These are phyloP conservation scores for Philopotamus ludificatus DNA, from an alignment of 1,140 invertebrate genomes.

Conservation along the genomic window DNA sequence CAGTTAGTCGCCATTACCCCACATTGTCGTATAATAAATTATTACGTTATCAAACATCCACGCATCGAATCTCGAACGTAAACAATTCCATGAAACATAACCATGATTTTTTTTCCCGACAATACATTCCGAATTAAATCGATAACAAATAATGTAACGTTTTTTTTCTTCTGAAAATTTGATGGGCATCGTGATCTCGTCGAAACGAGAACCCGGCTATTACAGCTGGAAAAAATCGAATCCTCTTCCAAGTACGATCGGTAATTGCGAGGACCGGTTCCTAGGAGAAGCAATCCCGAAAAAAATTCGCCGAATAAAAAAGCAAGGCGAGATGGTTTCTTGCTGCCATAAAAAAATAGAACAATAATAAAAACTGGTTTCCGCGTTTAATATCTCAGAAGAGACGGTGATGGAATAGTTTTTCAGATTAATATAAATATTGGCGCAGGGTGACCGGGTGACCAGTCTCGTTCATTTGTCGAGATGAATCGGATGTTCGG, in stretches of 20 bases:
- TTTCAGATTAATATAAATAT: conserved; percentile 4
- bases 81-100: too few relatives aligned
- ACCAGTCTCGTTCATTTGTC: conserved; percentile 19
- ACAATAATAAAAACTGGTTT: conserved; percentile 36
- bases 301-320: neutral
- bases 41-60: too few relatives aligned
- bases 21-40: too few relatives aligned
- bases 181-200: too few relatives aligned
- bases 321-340: too few relatives aligned
- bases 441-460: neutral
- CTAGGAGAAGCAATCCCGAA: neutral
- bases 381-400: conserved; percentile 16
- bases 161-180: too few relatives aligned
- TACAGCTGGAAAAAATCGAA: conserved; percentile 1
- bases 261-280: conserved; percentile 34
- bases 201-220: too few relatives aligned
- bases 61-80: too few relatives aligned
- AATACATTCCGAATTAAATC: too few relatives aligned
- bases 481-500: conserved; percentile 28
- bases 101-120: too few relatives aligned
- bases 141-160: too few relatives aligned
- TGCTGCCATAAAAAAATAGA: conserved; percentile 20
- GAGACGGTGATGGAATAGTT: conserved; percentile 5
- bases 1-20: too few relatives aligned
- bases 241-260: conserved; percentile 12